phyloP scores from a whole-genome alignment of 1,140 invertebrate genomes.

The Scaptomyza hsui region DNA sequence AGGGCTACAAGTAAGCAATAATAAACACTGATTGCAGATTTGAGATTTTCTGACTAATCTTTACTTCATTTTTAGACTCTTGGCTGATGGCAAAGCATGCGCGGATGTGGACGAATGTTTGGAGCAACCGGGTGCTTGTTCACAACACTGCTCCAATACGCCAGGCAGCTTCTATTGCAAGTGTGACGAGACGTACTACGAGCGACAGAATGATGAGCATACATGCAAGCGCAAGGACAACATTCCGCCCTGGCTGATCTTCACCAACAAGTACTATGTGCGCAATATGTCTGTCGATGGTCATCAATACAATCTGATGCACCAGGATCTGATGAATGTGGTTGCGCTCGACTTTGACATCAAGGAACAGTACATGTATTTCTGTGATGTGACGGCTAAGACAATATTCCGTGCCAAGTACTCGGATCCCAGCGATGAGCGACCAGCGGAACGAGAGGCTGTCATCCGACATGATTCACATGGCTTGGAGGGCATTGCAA shows the following conservation, averaged over 20 bases:
- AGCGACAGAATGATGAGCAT: conserved; percentile 92
- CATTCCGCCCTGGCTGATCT: conserved; percentile 95
- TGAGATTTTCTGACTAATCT: neutral
- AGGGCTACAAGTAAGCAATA: conserved; percentile 94
- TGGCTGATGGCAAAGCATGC: conserved; percentile 94
- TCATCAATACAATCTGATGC: conserved; percentile 92
- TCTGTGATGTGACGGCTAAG: conserved; percentile 97
- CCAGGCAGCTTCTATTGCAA: conserved; percentile 98
- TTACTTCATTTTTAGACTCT: conserved; percentile 84
- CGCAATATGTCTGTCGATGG: conserved; percentile 97
- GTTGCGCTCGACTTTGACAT: conserved; percentile 98
- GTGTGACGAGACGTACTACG: conserved; percentile 96
- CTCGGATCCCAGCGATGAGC: conserved; percentile 79
- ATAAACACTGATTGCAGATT: neutral
- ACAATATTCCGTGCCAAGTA: conserved; percentile 92
- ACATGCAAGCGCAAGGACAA: conserved; percentile 95
- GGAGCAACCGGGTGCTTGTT: conserved; percentile 95
- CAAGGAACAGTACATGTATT: conserved; percentile 93
- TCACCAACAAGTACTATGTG: conserved; percentile 99
- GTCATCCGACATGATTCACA: conserved; percentile 97
- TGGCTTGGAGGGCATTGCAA: conserved; percentile 96
- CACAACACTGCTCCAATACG: conserved; percentile 97
- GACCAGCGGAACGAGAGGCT: conserved; percentile 88
- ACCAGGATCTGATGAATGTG: conserved; percentile 98
- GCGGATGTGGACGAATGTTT: conserved; percentile 97